Conservation (phyloP, 2,113 vertebrate genomes). For the Tachuris rubrigastra region DNA sequence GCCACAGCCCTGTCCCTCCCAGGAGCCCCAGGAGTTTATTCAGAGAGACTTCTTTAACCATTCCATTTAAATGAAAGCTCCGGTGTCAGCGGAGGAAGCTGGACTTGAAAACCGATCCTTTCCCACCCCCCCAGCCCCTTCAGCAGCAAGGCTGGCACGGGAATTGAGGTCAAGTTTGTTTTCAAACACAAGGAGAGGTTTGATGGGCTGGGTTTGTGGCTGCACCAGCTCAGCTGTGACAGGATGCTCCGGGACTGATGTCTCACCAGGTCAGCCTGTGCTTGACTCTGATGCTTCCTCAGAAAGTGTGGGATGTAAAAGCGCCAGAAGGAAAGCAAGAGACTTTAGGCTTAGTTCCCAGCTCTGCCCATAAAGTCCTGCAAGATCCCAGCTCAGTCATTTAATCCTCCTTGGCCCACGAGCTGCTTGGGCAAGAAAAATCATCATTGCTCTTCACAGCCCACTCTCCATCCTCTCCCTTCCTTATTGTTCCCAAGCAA, state of each 20-base stretch:
- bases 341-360: neutral
- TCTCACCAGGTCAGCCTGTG: neutral
- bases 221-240: neutral
- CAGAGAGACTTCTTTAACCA: neutral
- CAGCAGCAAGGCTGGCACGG: neutral
- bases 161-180: neutral
- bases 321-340: neutral
- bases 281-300: neutral
- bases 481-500: neutral
- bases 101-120: neutral
- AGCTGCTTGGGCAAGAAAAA: neutral
- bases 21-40: neutral
- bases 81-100: neutral
- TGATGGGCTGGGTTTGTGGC: neutral
- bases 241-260: neutral
- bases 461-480: neutral
- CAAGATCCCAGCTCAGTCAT: neutral
- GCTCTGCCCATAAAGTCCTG: neutral
- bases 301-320: fast-evolving
- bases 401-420: neutral
- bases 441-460: fast-evolving
- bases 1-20: neutral
- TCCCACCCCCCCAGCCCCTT: neutral
- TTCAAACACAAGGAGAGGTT: neutral
- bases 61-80: neutral